Conservation (phyloP, 2,888 invertebrate species). For the Aleiodes leptofemur region DNA sequence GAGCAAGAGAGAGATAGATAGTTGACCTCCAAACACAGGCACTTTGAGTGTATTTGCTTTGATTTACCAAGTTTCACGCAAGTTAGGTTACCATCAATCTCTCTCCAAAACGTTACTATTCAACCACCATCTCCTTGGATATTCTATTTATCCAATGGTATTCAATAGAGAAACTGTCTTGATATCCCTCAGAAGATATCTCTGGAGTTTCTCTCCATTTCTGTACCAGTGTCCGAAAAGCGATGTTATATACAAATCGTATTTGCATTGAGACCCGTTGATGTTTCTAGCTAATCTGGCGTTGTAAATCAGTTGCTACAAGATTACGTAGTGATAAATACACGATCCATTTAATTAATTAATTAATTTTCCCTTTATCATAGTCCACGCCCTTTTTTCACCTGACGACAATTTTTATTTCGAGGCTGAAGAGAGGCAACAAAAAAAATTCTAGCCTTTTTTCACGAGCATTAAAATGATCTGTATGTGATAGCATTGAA, state of each 20-base stretch:
- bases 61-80: slow-evolving; percentile 73
- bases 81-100: slow-evolving; percentile 68
- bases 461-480: background rate
- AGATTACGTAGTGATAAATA: background rate
- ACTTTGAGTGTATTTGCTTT: slow-evolving; percentile 73
- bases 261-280: slow-evolving; percentile 18
- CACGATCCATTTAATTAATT: slow-evolving; percentile 19
- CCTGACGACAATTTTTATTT: background rate
- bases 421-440: background rate
- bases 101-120: slow-evolving; percentile 30
- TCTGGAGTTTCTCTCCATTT: slow-evolving; percentile 12
- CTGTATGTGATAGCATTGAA: background rate
- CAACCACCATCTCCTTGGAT: slow-evolving; percentile 27
- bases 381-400: background rate
- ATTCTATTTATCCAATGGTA: slow-evolving; percentile 10
- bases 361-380: slow-evolving; percentile 1
- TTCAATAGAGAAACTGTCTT: background rate
- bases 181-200: slow-evolving; percentile 30
- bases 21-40: slow-evolving; percentile 68
- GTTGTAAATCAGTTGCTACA: background rate
- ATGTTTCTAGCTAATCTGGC: slow-evolving; percentile 21
- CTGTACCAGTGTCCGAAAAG: background rate
- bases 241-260: slow-evolving; percentile 2
- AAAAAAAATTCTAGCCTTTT: background rate
- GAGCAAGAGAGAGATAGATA: slow-evolving; percentile 40